Evolutionary conservation across 2,113 vertebrate species (phyloP).

Genomic region (Siniperca knerii): DNA sequence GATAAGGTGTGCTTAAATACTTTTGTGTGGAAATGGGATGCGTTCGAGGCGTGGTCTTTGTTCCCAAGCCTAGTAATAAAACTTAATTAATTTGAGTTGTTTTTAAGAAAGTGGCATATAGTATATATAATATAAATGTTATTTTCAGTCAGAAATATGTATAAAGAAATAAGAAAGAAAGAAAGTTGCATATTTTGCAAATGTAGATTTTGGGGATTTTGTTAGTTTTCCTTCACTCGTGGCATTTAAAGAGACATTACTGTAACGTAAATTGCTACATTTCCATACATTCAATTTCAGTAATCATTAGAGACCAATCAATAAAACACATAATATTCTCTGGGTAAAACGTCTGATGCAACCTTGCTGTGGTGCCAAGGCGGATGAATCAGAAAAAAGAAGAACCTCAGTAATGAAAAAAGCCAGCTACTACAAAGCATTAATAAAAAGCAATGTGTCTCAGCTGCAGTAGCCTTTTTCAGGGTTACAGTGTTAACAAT

Average conservation of each 20-base stretch:
- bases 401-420: slow-evolving; percentile 12
- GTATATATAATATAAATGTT: neutral
- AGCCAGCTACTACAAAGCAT: slow-evolving; percentile 28
- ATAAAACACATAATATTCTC: slow-evolving; percentile 23
- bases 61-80: too few species aligned
- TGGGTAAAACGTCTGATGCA: neutral
- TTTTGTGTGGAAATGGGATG: too few species aligned
- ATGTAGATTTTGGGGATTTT: neutral
- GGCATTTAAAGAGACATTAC: neutral
- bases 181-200: neutral
- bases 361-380: slow-evolving; percentile 35
- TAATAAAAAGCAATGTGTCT: slow-evolving; percentile 24
- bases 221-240: neutral
- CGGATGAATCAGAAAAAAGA: slow-evolving; percentile 36
- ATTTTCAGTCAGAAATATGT: neutral
- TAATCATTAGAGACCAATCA: slow-evolving; percentile 1
- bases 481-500: slow-evolving; percentile 20
- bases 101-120: neutral
- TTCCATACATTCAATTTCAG: neutral
- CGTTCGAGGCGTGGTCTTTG: too few species aligned
- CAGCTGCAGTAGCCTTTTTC: slow-evolving; percentile 15
- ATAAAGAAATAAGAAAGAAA: neutral
- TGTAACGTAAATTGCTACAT: slow-evolving; percentile 1
- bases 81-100: neutral
- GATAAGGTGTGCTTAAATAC: too few species aligned